Evolutionary conservation across 2,888 invertebrate species (phyloP).

Genomic region (Electrophaes corylata): DNA sequence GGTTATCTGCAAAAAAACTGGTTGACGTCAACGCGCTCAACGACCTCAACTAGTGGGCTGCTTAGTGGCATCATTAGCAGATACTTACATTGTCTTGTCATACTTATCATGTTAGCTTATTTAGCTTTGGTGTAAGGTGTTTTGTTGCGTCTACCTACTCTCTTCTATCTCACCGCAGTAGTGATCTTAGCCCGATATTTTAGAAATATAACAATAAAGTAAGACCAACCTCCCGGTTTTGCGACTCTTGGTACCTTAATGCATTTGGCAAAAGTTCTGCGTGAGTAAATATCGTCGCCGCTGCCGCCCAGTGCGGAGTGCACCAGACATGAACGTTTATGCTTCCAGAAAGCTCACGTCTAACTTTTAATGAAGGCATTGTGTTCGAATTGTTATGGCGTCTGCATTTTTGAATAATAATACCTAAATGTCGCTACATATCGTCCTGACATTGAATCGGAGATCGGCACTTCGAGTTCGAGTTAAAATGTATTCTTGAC

Average conservation of each 20-base stretch:
- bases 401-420: conserved; percentile 24
- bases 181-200: too few relatives aligned
- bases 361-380: conserved; percentile 23
- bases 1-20: conserved; percentile 4
- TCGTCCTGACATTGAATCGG: conserved; percentile 22
- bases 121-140: neutral
- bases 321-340: conserved; percentile 19
- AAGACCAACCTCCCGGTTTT: too few relatives aligned
- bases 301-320: neutral
- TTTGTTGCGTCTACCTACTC: too few relatives aligned
- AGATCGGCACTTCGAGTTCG: conserved; percentile 9
- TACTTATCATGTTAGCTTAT: neutral
- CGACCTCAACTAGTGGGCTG: neutral
- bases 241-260: neutral
- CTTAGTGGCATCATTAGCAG: neutral
- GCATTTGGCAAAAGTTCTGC: neutral
- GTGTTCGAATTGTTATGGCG: conserved; percentile 23
- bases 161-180: too few relatives aligned
- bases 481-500: conserved; percentile 19
- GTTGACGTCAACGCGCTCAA: neutral
- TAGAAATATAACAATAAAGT: too few relatives aligned
- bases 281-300: neutral
- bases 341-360: conserved; percentile 23
- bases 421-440: conserved; percentile 10
- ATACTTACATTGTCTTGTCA: neutral